Evolutionary conservation across 2,797 vertebrate genomes (phyloP).

Genomic region (Botia kubotai): DNA sequence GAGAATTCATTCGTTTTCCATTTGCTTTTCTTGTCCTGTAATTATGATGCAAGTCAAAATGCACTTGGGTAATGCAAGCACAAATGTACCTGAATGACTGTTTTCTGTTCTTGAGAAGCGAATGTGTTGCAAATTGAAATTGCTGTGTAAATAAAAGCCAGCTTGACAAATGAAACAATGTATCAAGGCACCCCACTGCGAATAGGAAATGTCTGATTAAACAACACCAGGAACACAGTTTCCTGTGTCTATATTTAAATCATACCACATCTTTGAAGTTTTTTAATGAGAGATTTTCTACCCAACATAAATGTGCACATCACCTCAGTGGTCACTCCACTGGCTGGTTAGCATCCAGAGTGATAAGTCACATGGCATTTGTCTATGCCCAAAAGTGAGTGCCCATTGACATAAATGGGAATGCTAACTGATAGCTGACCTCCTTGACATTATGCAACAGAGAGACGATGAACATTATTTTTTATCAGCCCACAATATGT

Average conservation of each 20-base stretch:
- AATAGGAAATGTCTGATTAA: neutral
- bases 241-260: neutral
- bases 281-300: conserved; percentile 22
- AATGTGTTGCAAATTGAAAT: conserved; percentile 7
- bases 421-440: neutral
- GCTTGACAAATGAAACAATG: conserved; percentile 1
- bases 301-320: neutral
- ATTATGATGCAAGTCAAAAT: conserved; percentile 13
- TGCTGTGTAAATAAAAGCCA: neutral
- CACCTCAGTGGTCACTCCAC: neutral
- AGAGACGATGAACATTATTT: neutral
- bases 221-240: conserved; percentile 9
- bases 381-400: neutral
- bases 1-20: neutral
- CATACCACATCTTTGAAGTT: neutral
- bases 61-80: neutral
- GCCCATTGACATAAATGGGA: neutral
- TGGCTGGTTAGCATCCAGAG: neutral
- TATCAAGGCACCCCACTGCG: neutral
- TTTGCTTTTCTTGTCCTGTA: neutral
- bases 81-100: neutral
- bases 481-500: conserved; percentile 15
- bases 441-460: neutral
- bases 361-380: neutral
- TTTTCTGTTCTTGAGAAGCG: neutral